Base-by-base conservation (phyloP, 1,140 invertebrate species). In the Ylistrum balloti region DNA sequence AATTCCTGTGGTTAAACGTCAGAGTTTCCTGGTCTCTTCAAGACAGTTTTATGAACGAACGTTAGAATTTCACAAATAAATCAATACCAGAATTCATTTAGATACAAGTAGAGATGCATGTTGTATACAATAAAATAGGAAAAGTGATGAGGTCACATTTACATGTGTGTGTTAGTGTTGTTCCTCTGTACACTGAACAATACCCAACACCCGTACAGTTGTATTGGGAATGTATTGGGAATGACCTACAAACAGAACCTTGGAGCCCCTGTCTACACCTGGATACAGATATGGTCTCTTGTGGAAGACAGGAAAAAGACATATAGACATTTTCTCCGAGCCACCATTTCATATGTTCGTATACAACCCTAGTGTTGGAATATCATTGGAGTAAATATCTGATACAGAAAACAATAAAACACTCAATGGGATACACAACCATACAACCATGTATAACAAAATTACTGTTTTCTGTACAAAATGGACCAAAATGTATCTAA, bases 41-140 rank as follows among this genome's bases (percentile, higher is more conserved):
- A 45, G 56, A 74, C 56, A 1, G 17, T 5, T 48, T 74, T 74
- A 74, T 74, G 56, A 74, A 74, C 56, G 28, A 1, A 74, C n/a
- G 17, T 74, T 74, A 74, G 56, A 74, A 74, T 74, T 74, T 74
- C 56, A 28, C 56, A 74, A 74, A 74, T 74, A 74, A 74, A 74
- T 74, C 56, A 74, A 74, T 74, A 74, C 22, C n/a, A 3, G 56
- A 74, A 74, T 74, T 74, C 56, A 74, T 74, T 74, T 22, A 0
- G 22, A 74, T 74, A 28, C n/a, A 74, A 74, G 28, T 28, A 28
- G 45, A 22, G 22, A 74, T n/a, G 56, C 56, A 74, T 28, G n/a
- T 28, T 74, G 56, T 74, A 74, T 74, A 45, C 17, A 17, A 45
- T 45, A 74, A n/a, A 74, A n/a, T 1, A 3, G 22, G 56, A 74